Conservation (phyloP, 2,113 vertebrate genomes). For the Pungitius pungitius region DNA sequence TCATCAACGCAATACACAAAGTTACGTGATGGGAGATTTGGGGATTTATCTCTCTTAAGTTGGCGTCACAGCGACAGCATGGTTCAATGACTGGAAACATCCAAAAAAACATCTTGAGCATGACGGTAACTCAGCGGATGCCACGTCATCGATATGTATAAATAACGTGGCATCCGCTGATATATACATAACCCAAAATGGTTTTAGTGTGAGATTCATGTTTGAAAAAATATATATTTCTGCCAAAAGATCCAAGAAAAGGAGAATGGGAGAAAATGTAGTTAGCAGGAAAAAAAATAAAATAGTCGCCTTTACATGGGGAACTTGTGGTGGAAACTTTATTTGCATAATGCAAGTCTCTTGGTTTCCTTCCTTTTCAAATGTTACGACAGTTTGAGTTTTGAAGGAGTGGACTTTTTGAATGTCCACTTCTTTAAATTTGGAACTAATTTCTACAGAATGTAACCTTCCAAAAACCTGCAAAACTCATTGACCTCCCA, state of each 20-base stretch:
- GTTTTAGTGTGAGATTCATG: no score
- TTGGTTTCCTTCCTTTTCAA: not conserved
- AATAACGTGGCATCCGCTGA: no score
- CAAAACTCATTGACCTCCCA: not conserved
- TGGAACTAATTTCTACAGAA: no score
- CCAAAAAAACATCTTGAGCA: no score
- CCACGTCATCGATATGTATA: no score
- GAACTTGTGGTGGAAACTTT: slow-evolving; percentile 5
- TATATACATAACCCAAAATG: no score
- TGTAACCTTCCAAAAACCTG: not conserved
- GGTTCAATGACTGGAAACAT: not conserved
- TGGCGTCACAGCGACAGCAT: no score
- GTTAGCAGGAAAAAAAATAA: not conserved
- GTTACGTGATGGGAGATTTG: not conserved
- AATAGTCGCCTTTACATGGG: not conserved
- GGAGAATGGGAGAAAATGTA: not conserved
- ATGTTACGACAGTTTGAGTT: no score
- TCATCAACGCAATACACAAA: not conserved
- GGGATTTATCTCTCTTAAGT: no score
- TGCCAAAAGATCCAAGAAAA: not conserved
- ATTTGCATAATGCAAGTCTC: not conserved
- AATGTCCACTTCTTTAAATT: no score
- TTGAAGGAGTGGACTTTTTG: no score
- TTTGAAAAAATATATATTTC: not conserved
- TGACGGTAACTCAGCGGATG: accelerated